Conservation (phyloP, 2,113 vertebrate species). For the Piaya cayana region DNA sequence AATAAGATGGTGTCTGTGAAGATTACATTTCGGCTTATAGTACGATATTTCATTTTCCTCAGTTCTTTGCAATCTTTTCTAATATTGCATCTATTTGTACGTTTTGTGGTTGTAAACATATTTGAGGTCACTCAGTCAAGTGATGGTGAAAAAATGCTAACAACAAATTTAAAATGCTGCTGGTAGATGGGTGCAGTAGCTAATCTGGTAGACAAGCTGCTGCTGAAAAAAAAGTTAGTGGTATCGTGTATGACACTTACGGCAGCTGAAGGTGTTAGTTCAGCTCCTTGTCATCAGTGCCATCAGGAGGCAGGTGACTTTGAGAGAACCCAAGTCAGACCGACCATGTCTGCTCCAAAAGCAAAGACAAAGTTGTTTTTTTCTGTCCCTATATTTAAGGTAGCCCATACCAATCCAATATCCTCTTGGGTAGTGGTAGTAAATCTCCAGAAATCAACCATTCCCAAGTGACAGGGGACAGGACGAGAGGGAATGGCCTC, state of each 20-base stretch:
- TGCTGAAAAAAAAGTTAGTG: not conserved
- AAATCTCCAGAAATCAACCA: not conserved
- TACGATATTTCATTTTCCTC: slow-evolving; percentile 39
- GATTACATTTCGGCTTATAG: slow-evolving; percentile 47
- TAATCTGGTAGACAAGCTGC: slow-evolving; percentile 21
- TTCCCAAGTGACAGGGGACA: too few relatives aligned
- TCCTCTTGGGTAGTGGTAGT: not conserved
- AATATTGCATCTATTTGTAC: not conserved
- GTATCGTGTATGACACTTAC: not conserved
- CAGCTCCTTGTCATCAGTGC: not conserved
- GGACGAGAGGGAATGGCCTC: too few relatives aligned
- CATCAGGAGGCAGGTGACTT: not conserved
- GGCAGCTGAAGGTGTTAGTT: not conserved
- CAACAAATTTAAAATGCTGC: not conserved
- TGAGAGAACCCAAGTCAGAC: not conserved
- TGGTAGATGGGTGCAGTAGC: not conserved
- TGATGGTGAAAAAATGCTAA: not conserved
- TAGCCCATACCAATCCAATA: not conserved
- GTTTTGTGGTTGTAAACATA: not conserved
- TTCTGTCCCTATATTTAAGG: not conserved
- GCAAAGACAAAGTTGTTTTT: not conserved
- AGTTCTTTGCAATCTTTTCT: not conserved
- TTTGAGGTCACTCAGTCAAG: slow-evolving; percentile 38
- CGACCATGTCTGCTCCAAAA: not conserved
- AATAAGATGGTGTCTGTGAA: slow-evolving; percentile 53